Percentiles rank a stretch among this genome's conserved stretches.
Conservation (phyloP, 2,113 vertebrate species). For the Saiga tatarica region DNA sequence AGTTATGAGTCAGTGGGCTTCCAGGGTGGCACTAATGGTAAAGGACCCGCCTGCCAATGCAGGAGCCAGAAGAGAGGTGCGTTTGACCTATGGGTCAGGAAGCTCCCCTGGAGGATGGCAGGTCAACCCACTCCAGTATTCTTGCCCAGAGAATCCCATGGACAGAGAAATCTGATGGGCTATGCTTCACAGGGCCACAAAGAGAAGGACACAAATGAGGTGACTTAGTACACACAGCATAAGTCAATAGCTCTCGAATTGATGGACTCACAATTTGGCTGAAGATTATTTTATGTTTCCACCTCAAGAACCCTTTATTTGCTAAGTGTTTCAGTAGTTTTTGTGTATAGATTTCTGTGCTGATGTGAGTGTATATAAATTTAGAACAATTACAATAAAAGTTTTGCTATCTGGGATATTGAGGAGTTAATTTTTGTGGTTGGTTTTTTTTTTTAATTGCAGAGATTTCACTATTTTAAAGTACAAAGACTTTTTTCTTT, state of each 20-base stretch:
- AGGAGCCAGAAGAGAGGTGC: not conserved
- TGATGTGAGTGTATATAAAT: not conserved
- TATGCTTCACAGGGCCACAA: not conserved
- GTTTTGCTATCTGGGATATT: not conserved
- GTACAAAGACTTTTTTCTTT: not conserved
- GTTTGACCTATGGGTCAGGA: not conserved
- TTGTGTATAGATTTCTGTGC: not conserved
- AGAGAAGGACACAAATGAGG: not conserved
- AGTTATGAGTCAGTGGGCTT: not conserved
- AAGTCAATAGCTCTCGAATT: not conserved
- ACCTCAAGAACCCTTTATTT: not conserved
- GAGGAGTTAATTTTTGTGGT: not conserved
- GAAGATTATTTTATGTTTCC: not conserved
- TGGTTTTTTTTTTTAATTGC: not conserved
- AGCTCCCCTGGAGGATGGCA: not conserved
- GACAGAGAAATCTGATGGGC: not conserved
- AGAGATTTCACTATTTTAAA: not conserved
- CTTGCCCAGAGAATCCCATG: not conserved
- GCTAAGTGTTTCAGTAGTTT: not conserved
- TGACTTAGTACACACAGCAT: not conserved
- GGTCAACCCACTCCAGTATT: not conserved
- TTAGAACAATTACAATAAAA: not conserved
- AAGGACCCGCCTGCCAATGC: not conserved
- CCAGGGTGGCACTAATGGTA: not conserved
- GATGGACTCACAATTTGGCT: not conserved